Evolutionary conservation across 2,888 invertebrate genomes (phyloP).

Genomic region (Prosopocoilus inquinatus): DNA sequence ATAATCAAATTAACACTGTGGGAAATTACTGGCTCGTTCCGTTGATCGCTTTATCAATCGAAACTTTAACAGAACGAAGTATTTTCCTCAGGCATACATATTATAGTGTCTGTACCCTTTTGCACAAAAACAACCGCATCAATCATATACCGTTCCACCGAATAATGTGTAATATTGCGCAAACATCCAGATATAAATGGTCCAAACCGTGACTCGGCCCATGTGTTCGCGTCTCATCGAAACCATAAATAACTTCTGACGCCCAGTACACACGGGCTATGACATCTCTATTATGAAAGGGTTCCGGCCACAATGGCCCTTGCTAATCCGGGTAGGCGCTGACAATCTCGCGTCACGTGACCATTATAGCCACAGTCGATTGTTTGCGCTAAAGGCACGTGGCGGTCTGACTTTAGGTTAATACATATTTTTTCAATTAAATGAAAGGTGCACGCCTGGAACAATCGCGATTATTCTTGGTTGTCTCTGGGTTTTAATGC

Average conservation of each 20-base stretch:
- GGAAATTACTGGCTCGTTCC: constrained; percentile 23
- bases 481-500: no score
- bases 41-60: background rate
- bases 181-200: constrained; percentile 16
- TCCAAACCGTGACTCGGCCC: constrained; percentile 13
- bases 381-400: constrained; percentile 8
- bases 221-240: constrained; percentile 17
- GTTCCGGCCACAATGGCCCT: constrained; percentile 38
- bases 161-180: constrained; percentile 10
- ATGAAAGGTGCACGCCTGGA: no score
- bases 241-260: constrained; percentile 31
- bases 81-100: background rate
- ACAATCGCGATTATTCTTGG: no score
- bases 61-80: background rate
- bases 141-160: constrained; percentile 5
- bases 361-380: constrained; percentile 31
- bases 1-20: constrained; percentile 33
- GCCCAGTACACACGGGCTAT: constrained; percentile 27
- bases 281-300: constrained; percentile 45
- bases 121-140: constrained; percentile 9
- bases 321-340: constrained; percentile 40
- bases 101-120: background rate
- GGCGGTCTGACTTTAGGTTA: background rate
- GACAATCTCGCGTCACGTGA: constrained; percentile 41
- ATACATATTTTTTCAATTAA: no score